Conservation (phyloP, 2,797 vertebrate genomes). For the Cossypha heuglini region DNA sequence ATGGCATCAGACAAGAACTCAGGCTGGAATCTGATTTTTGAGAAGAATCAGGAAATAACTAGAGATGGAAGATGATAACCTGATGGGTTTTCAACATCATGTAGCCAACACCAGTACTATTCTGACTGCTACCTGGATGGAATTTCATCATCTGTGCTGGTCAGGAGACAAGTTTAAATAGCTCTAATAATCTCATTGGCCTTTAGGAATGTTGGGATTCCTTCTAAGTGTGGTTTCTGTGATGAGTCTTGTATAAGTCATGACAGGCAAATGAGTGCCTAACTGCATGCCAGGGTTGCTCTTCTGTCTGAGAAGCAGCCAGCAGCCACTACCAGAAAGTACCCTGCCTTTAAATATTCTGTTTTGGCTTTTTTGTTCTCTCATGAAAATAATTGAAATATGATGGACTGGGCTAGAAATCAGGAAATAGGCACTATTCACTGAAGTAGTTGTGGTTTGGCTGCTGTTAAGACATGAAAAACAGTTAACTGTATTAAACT, state of each 20-base stretch:
- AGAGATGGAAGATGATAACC: not conserved
- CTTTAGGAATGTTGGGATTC: not conserved
- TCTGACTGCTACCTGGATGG: not conserved
- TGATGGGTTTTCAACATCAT: not conserved
- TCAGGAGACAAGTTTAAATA: not conserved
- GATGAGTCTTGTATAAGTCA: not conserved
- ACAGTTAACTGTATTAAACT: not conserved
- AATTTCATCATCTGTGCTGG: not conserved
- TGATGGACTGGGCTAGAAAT: not conserved
- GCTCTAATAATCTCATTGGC: not conserved
- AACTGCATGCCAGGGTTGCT: not conserved
- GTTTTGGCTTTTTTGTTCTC: not conserved
- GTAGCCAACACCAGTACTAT: not conserved
- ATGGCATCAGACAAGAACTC: not conserved
- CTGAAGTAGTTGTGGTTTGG: not conserved
- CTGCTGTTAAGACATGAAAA: not conserved
- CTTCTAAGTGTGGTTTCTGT: not conserved
- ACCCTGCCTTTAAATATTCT: no score
- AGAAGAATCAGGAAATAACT: not conserved
- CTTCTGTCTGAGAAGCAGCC: not conserved
- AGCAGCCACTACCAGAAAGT: not conserved
- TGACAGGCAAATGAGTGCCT: not conserved
- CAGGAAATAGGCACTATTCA: not conserved
- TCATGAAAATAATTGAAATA: not conserved
- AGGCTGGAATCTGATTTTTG: not conserved